These are phyloP conservation scores for Stramonita haemastoma DNA, from an alignment of 2,888 invertebrate genomes.

Conservation along the genomic window DNA sequence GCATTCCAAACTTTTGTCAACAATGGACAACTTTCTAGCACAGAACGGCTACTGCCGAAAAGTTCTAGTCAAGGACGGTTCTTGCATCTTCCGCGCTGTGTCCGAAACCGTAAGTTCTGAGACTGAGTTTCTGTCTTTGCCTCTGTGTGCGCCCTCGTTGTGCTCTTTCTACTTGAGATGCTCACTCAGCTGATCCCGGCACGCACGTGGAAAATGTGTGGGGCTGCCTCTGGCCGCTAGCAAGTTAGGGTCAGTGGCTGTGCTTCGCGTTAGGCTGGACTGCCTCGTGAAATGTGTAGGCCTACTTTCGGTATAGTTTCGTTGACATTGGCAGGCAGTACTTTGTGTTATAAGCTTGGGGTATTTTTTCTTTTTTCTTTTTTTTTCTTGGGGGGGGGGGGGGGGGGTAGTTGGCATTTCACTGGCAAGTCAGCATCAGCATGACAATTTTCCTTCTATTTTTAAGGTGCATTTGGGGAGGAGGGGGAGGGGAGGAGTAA, in stretches of 20 bases:
- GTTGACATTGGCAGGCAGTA: no score
- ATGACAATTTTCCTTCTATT: no score
- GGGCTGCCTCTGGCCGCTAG: background rate
- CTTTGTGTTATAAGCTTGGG: no score
- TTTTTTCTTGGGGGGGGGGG: no score
- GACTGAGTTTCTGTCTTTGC: background rate
- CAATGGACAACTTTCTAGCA: slow-evolving; percentile 63
- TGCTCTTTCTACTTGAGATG: background rate
- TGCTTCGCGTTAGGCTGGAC: background rate
- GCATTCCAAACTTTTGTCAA: slow-evolving; percentile 3
- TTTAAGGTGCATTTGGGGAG: no score
- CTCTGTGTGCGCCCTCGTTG: background rate
- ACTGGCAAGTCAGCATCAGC: no score
- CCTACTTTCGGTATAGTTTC: background rate
- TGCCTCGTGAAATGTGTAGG: background rate
- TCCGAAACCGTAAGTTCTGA: slow-evolving; percentile 85
- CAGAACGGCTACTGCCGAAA: slow-evolving; percentile 88
- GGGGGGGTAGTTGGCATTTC: no score
- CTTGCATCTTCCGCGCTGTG: slow-evolving; percentile 91
- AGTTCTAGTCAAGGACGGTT: slow-evolving; percentile 91
- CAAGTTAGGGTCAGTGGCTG: background rate
- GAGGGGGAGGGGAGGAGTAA: no score
- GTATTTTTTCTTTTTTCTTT: no score
- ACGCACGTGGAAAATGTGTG: slow-evolving; percentile 23
- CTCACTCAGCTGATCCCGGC: slow-evolving; percentile 7